Conservation (phyloP, 2,113 vertebrate genomes). For the Albula glossodonta region DNA sequence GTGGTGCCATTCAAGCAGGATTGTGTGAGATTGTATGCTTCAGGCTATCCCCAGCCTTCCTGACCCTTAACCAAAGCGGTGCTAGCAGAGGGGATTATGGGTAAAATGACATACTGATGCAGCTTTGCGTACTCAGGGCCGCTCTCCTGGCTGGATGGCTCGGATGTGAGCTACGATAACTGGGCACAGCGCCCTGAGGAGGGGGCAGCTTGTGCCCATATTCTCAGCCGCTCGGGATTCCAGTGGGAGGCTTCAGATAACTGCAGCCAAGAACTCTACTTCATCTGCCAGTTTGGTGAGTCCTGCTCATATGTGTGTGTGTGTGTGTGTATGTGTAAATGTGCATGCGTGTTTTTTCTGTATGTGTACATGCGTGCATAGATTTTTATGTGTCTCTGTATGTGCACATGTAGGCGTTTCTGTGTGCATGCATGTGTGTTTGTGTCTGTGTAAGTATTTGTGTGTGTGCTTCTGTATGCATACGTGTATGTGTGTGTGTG, state of each 20-base stretch:
- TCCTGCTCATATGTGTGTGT: not conserved
- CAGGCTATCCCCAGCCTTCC: not conserved
- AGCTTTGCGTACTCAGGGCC: slow-evolving; percentile 58
- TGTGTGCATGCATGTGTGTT: no score
- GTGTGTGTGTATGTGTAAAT: not conserved
- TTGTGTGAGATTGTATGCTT: no score
- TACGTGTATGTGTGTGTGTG: no score
- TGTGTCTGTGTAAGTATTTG: no score
- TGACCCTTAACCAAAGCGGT: not conserved
- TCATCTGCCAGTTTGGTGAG: slow-evolving; percentile 89
- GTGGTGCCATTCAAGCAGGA: no score
- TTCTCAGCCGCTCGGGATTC: slow-evolving; percentile 73
- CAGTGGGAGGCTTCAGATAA: slow-evolving; percentile 78
- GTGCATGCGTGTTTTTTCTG: not conserved
- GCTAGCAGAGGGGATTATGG: not conserved
- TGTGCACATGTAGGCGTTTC: not conserved
- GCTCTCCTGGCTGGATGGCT: slow-evolving; percentile 84
- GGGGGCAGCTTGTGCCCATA: slow-evolving; percentile 70
- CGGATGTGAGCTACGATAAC: slow-evolving; percentile 80
- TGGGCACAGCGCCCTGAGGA: slow-evolving; percentile 65
- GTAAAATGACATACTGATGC: not conserved
- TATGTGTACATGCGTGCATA: not conserved
- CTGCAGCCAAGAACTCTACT: slow-evolving; percentile 81
- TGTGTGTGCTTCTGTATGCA: no score
- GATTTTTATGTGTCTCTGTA: no score